Evolutionary conservation across 2,797 vertebrate species (phyloP).

Genomic region (Chaenodraco wilsoni): DNA sequence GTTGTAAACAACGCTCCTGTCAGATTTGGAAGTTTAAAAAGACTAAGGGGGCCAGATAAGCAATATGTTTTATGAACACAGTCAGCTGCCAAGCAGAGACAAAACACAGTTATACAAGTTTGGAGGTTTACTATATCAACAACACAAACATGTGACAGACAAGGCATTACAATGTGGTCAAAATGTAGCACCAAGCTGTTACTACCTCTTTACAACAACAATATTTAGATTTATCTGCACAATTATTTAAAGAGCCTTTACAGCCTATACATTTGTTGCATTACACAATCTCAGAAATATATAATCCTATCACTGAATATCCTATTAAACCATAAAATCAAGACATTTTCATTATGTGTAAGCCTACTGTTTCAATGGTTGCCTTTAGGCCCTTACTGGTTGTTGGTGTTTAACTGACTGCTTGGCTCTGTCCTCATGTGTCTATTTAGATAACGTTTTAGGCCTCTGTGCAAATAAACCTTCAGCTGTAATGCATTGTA

Average conservation of each 20-base stretch:
- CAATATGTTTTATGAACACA: slow-evolving; percentile 1
- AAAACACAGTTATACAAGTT: background rate
- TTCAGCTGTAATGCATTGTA: slow-evolving; percentile 21
- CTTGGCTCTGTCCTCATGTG: background rate
- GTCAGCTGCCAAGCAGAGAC: background rate
- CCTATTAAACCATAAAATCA: background rate
- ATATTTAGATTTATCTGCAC: background rate
- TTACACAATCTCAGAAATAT: background rate
- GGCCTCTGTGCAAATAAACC: slow-evolving; percentile 45
- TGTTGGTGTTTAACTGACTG: background rate
- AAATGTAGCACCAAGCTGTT: too few species aligned
- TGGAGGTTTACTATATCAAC: background rate
- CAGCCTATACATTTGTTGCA: background rate
- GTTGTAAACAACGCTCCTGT: background rate
- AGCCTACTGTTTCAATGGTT: background rate
- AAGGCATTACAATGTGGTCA: background rate
- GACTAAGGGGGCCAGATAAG: background rate
- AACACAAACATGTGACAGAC: background rate
- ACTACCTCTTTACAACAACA: background rate
- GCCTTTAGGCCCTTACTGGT: background rate
- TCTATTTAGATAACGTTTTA: slow-evolving; percentile 34
- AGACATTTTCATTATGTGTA: background rate
- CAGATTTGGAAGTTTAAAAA: background rate
- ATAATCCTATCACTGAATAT: background rate
- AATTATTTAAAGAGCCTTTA: background rate